Evolutionary conservation across 2,888 invertebrate genomes (phyloP), one percentile per base, ranked within the genome.

Genomic region (Subacronicta megacephala): DNA sequence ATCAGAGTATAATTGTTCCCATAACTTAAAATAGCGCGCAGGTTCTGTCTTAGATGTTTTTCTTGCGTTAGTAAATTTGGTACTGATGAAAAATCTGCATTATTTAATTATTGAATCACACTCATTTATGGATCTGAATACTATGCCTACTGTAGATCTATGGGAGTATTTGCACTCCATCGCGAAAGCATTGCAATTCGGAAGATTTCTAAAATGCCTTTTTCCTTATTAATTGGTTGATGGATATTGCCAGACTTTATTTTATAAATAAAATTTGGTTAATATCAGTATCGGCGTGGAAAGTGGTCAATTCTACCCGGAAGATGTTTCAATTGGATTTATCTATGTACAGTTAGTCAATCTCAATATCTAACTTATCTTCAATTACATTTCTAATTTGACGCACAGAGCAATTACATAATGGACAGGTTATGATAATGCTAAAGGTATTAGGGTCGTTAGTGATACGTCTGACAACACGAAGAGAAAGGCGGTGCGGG

Each of bases 381-480:
- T 36, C 44, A 57, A 72, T 65, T 65, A 55, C 62, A 75, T 75
- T 64, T 67, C 60, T 67, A 69, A 70, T 59, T 70, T 26, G 6
- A 63, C 56, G 42, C 60, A 72, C 67, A 61, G 62, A 69, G 53
- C 65, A 69, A 69, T 74, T 72, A 75, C 61, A 45, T 72, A 74
- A 74, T 55, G 62, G 49, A 65, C 73, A 61, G 43, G 76, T 75
- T 74, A 75, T 72, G 72, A 61, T 72, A 75, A 74, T 75, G 41
- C 42, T 16, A 43, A 51, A 47, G 57, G 62, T 56, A 75, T 77
- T 75, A 77, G 45, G 68, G 75, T 63, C 74, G 47, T 56, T 26
- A 18, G 17, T 59, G 67, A 70, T 70, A 73, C 38, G 35, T 44
- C 62, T 62, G 67, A 70, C 74, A 71, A 47, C 63, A 46, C 42